Percentiles rank a stretch among this genome's conserved stretches.
phyloP scores from a whole-genome alignment of 2,797 vertebrate species.

The Phalloptychus januarius region DNA sequence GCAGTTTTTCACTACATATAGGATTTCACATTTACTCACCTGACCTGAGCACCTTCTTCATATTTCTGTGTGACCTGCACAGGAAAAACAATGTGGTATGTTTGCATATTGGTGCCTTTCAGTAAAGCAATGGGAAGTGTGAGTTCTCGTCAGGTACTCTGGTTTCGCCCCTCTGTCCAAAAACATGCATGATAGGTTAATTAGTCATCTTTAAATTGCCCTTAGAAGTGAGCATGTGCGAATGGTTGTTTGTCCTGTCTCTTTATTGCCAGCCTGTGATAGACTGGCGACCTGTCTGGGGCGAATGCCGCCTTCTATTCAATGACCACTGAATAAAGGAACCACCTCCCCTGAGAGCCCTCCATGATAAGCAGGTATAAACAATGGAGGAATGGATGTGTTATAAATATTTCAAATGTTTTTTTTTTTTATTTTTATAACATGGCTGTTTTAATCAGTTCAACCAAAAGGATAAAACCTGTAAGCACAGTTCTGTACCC shows the following conservation, averaged over 20 bases:
- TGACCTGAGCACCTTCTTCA: not conserved
- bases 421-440: slow-evolving; percentile 28
- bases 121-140: not conserved
- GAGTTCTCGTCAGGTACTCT: not conserved
- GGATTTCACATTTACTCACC: not conserved
- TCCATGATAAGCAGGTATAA: not conserved
- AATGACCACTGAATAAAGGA: not conserved
- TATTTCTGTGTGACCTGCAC: not conserved
- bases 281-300: not conserved
- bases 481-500: slow-evolving; percentile 32
- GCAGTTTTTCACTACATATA: not conserved
- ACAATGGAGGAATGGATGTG: not conserved
- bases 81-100: not conserved
- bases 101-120: not conserved
- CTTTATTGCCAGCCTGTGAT: not conserved
- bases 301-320: not conserved
- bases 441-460: slow-evolving; percentile 38
- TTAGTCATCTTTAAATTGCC: not conserved
- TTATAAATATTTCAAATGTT: slow-evolving; percentile 33
- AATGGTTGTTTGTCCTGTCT: not conserved
- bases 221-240: not conserved
- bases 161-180: not conserved
- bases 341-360: not conserved
- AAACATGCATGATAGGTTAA: not conserved
- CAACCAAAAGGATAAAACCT: slow-evolving; percentile 36